Base-by-base conservation (phyloP, 2,888 invertebrate species). In the Resseliella maxima region DNA sequence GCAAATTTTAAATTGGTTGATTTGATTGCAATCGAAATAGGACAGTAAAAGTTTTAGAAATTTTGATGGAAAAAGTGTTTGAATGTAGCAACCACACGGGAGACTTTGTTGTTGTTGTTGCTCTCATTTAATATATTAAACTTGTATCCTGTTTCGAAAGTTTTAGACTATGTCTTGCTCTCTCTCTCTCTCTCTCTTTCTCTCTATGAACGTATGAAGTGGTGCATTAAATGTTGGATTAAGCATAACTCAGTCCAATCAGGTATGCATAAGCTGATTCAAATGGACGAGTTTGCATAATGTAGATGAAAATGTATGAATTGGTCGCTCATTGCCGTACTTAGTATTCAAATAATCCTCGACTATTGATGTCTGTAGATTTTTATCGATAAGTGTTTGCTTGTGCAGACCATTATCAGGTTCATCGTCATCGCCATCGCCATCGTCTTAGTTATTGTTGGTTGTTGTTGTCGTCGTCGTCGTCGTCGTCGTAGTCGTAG, bases 321-420 rank as follows among this genome's bases (percentile, higher is more conserved):
- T 72, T 31, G 31, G 8, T 15, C 72, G 31, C 18, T 72, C 31
- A 72, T 31, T 31, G 72, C 72, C 1, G 46, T 18, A 31, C 35
- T 35, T 27, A 15, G 18, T 5, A 72, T 72, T 72, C 8, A 15
- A 35, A 2, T 72, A 72, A 72, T 72, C 72, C 31, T 72, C 15
- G 31, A 72, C 72, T 72, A 72, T 35, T 72, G 72, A 35, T 18
- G 72, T 72, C 72, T 72, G 72, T 35, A 31, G 72, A 72, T 72
- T 31, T 59, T 5, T 72, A 72, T 72, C 72, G 72, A 72, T 72
- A 72, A 72, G 72, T 72, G 72, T 72, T 72, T 72, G n/a, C n/a
- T n/a, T 12, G 72, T 15, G 72, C 12, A 27, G 72, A 31, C 24
- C 59, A 27, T 59, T 59, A 2, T 2, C 24, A 8, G 24, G 24